Base-by-base conservation (phyloP, 2,797 vertebrate genomes). In the Eupleurogrammus muticus region DNA sequence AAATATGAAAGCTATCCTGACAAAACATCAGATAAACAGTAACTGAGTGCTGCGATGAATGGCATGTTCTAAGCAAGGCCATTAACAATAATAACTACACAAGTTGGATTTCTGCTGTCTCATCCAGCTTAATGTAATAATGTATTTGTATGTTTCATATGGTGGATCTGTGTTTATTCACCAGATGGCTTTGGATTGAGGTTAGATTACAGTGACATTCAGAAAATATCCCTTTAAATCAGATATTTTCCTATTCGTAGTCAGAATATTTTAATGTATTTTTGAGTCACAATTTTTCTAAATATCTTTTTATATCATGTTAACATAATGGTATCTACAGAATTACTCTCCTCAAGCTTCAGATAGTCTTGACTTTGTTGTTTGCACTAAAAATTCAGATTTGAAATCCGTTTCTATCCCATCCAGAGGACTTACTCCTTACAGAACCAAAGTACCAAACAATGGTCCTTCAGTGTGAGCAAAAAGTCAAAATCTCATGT, bases 201-300 rank as follows among this genome's bases (percentile, higher is more conserved):
- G 14, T 58, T 64, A 66, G 70, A 58, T 54, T 65, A 47, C 14
- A 50, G 20, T 3, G 20, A 68, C 23, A 75, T 71, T 70, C 8
- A 63, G 11, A 65, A 32, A 9, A 28, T 28, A 28, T 28, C 34
- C 32, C 20, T 75, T 53, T 24, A 78, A 68, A 20, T 70, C 53
- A 66, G 5, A 71, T 73, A 84, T 83, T 80, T 76, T 86, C 65
- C 36, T 50, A 40, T 53, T 77, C 5, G n/a, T n/a, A 28, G 13
- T 71, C 2, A 2, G 19, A 48, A 47, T 44, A 35, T 55, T 53
- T 68, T 71, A 51, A 38, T 65, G 21, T 21, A 16, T 13, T 53
- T 50, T 44, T 34, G 23, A 50, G 66, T 38, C 49, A 42, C 10
- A 5, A 1, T 32, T 54, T 11, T 56, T 38, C 12, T 24, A 62